Evolutionary conservation across 2,113 vertebrate genomes (phyloP).

Genomic region (Ceratotherium simum): DNA sequence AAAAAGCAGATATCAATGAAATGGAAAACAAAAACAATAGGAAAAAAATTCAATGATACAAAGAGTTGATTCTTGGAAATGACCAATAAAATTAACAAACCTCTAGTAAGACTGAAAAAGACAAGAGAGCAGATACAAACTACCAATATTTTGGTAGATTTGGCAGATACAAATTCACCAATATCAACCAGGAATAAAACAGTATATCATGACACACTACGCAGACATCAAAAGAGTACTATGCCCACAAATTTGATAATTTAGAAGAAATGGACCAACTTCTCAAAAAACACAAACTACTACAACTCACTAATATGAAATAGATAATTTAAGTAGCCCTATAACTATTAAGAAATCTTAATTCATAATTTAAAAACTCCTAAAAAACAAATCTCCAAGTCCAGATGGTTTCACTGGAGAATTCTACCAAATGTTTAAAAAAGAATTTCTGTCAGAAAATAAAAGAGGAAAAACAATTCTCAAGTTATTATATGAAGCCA

Average conservation of each 20-base stretch:
- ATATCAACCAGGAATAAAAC: background rate
- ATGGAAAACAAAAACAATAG: background rate
- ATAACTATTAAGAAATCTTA: background rate
- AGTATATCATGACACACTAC: background rate
- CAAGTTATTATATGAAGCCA: background rate
- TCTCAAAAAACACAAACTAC: background rate
- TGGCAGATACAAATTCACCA: background rate
- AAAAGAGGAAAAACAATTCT: background rate
- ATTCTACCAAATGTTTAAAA: background rate
- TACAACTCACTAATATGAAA: background rate
- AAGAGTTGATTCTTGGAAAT: conserved; percentile 10
- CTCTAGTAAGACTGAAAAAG: background rate
- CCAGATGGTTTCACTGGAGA: background rate
- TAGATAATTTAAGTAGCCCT: background rate
- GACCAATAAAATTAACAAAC: conserved; percentile 7
- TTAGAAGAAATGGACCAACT: background rate
- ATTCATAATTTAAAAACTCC: background rate
- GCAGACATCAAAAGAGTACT: background rate
- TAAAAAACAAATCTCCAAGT: background rate
- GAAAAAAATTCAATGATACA: background rate
- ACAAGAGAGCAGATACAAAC: background rate
- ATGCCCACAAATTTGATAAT: background rate
- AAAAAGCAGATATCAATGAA: background rate
- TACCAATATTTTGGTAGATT: background rate
- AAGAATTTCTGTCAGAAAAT: background rate